Base-by-base conservation (phyloP, 2,888 invertebrate genomes). In the Andrena trimmerana region DNA sequence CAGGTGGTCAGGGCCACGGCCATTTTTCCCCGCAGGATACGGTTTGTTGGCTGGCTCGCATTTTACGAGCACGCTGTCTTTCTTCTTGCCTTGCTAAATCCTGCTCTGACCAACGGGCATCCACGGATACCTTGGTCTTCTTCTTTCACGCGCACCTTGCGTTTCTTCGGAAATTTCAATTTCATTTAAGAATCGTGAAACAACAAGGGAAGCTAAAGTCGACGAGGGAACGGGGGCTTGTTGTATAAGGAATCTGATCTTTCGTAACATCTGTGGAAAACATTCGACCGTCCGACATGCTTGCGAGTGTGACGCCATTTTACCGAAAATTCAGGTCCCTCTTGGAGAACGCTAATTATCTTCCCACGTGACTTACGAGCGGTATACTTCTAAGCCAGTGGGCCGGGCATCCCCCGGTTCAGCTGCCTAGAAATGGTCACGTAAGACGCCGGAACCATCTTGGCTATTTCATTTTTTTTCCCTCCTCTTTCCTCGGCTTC, bases 1-100 rank as follows among this genome's bases (percentile, higher is more conserved):
- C 94, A 92, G 94, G 94, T 92, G 93, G 94, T 92, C 94, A 92
- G 88, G 88, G 88, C 90, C 90, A 91, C 86, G 88, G 89, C 86
- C 89, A 90, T 90, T 88, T 88, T 89, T 89, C 86, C 88, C 88
- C 80, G 73, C 87, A 81, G 83, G 87, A 85, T 89, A 86, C 82
- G 80, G 68, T 84, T 86, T 78, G 78, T 78, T 65, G 75, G 60
- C 67, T 68, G 82, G 75, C 75, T 74, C 62, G 69, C 67, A 69
- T 83, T 82, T 68, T 75, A 72, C 85, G 36, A 60, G 54, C 73
- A 7, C 59, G 33, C 86, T 71, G 50, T 62, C 68, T 76, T 74
- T 68, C 66, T 83, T 71, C 77, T 33, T 67, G 69, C 60, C 60
- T 74, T 72, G 87, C 68, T 72, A 27, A 85, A 81, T 69, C 76